Conservation (phyloP, 2,888 invertebrate genomes). For the Tribolium freemani region DNA sequence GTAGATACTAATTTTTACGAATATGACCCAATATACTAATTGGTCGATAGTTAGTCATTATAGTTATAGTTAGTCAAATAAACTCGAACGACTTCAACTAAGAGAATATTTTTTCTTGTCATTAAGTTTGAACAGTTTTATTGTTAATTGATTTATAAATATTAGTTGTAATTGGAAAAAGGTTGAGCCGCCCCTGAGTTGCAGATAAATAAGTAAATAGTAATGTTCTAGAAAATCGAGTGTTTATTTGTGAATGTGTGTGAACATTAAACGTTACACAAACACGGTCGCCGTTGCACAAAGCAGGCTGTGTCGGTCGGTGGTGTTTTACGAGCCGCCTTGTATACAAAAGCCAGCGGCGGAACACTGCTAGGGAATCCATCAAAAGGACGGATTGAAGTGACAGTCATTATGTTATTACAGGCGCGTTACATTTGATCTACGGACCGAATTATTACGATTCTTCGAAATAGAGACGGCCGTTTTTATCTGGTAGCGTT, state of each 20-base stretch:
- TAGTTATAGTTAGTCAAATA: too few relatives aligned
- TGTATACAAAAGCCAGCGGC: constrained; percentile 37
- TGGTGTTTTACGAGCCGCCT: constrained; percentile 39
- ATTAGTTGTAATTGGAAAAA: too few relatives aligned
- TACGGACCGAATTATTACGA: constrained; percentile 60
- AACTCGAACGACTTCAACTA: too few relatives aligned
- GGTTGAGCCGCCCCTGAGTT: too few relatives aligned
- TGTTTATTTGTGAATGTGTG: constrained; percentile 67
- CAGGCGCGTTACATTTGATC: constrained; percentile 67
- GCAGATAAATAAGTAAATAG: constrained; percentile 66
- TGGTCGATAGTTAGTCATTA: too few relatives aligned
- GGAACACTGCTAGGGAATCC: constrained; percentile 47
- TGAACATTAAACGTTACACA: constrained; percentile 64
- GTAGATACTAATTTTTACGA: too few relatives aligned
- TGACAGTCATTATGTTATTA: constrained; percentile 67
- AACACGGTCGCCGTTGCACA: constrained; percentile 50
- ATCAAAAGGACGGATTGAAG: constrained; percentile 62
- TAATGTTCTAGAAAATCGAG: constrained; percentile 67
- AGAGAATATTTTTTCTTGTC: too few relatives aligned
- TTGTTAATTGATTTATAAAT: too few relatives aligned
- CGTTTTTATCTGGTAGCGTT: constrained; percentile 60
- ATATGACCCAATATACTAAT: too few relatives aligned
- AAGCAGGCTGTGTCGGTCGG: constrained; percentile 44
- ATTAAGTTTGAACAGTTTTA: too few relatives aligned
- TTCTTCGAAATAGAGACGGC: constrained; percentile 58